phyloP scores from a whole-genome alignment of 1,140 invertebrate genomes.

The Aphelenchoides besseyi region DNA sequence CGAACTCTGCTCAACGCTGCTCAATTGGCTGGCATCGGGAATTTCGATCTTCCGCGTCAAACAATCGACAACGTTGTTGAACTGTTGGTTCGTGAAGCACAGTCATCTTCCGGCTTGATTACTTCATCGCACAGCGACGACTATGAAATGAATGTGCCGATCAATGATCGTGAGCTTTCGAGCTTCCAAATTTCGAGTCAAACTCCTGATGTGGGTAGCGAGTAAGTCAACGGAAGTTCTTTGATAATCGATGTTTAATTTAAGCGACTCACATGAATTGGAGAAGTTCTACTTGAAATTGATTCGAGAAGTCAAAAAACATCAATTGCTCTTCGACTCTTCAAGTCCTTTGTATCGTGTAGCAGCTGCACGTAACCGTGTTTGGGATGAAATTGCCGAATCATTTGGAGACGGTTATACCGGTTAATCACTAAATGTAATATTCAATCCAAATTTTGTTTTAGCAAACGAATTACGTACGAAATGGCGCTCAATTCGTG shows the following conservation, averaged over 20 bases:
- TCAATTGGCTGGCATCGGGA: not conserved
- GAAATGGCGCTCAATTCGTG: conserved; percentile 29
- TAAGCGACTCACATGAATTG: conserved; percentile 20
- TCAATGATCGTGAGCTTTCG: not conserved
- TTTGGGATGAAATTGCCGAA: conserved; percentile 27
- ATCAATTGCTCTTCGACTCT: conserved; percentile 24
- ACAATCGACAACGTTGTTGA: conserved; percentile 22
- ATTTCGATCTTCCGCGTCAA: not conserved
- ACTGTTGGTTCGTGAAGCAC: conserved; percentile 16
- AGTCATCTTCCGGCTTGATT: not conserved
- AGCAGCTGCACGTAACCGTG: conserved; percentile 17
- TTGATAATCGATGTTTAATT: not conserved
- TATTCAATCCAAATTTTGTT: not conserved
- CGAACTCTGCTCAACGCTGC: not conserved
- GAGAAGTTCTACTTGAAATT: conserved; percentile 25
- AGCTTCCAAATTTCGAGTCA: not conserved
- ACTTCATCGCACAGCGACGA: not conserved
- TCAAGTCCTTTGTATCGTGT: conserved; percentile 24
- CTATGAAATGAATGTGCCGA: not conserved
- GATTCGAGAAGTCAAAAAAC: conserved; percentile 21
- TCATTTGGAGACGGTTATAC: conserved; percentile 18
- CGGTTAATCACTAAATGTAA: conserved; percentile 5
- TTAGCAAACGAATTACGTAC: conserved; percentile 26
- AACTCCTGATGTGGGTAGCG: not conserved
- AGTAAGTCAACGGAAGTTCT: too few species aligned